phyloP scores from a whole-genome alignment of 2,113 vertebrate species.

The Hyla sarda region DNA sequence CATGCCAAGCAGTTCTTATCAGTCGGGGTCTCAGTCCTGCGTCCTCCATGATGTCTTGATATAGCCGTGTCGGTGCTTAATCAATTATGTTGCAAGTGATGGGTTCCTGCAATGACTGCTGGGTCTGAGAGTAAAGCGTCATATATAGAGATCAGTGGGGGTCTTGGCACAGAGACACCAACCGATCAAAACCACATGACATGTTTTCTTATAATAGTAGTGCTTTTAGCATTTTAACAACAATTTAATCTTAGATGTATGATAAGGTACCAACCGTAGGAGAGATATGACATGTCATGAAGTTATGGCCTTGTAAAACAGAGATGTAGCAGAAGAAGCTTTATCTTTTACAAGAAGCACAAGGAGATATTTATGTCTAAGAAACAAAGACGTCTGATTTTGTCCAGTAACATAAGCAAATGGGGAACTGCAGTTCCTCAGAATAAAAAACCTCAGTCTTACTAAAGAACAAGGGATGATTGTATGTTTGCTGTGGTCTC shows the following conservation, averaged over 20 bases:
- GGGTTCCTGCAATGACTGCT: too few relatives aligned
- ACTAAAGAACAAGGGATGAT: background rate
- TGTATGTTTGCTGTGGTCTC: background rate
- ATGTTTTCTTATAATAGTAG: too few relatives aligned
- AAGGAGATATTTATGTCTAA: background rate
- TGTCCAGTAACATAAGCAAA: conserved; percentile 28
- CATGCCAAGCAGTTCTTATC: too few relatives aligned
- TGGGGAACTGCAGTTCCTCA: background rate
- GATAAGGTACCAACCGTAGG: background rate
- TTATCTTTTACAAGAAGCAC: background rate
- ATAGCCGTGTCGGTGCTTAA: too few relatives aligned
- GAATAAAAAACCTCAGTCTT: background rate
- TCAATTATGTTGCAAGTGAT: too few relatives aligned
- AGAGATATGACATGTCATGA: background rate
- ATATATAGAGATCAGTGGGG: too few relatives aligned
- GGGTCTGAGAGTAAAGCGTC: too few relatives aligned
- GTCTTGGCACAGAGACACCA: too few relatives aligned
- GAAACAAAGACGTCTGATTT: background rate
- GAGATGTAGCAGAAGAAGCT: background rate
- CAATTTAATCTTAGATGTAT: background rate
- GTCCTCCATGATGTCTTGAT: too few relatives aligned
- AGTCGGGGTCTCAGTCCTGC: too few relatives aligned
- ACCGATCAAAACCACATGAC: too few relatives aligned
- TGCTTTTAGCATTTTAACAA: background rate
- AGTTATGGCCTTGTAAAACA: background rate